Conservation (phyloP, 2,888 invertebrate genomes). For the Platycnemis pennipes region DNA sequence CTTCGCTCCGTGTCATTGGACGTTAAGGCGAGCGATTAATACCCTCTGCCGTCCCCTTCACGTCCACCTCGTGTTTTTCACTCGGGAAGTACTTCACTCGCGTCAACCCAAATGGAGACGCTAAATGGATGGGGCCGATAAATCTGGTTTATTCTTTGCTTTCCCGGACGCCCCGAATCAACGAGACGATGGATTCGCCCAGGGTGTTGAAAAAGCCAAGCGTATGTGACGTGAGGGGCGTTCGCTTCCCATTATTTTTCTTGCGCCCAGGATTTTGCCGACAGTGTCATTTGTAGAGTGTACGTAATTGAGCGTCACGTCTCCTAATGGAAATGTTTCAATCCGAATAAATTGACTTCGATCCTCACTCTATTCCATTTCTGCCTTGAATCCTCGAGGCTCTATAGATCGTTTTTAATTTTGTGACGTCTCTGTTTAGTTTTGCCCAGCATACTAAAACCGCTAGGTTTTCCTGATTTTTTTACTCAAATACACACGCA, state of each 20-base stretch:
- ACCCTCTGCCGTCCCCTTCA: not conserved
- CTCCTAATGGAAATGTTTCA: not conserved
- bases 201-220: not conserved
- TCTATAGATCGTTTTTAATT: not conserved
- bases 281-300: not conserved
- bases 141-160: not conserved
- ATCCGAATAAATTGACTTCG: not conserved
- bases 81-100: not conserved
- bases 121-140: constrained; percentile 20
- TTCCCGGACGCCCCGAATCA: not conserved
- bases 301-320: not conserved
- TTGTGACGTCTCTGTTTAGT: not conserved
- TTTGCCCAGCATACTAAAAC: not conserved
- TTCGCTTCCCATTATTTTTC: not conserved
- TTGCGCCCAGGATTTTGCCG: not conserved
- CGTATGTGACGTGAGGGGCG: not conserved
- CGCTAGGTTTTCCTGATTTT: not conserved
- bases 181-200: not conserved
- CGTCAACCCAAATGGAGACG: constrained; percentile 10
- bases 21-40: constrained; percentile 36
- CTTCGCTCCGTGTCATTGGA: constrained; percentile 13
- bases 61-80: constrained; percentile 4
- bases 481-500: not conserved
- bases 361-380: not conserved
- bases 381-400: not conserved